phyloP scores from a whole-genome alignment of 1,140 invertebrate species.

The Listronotus bonariensis region DNA sequence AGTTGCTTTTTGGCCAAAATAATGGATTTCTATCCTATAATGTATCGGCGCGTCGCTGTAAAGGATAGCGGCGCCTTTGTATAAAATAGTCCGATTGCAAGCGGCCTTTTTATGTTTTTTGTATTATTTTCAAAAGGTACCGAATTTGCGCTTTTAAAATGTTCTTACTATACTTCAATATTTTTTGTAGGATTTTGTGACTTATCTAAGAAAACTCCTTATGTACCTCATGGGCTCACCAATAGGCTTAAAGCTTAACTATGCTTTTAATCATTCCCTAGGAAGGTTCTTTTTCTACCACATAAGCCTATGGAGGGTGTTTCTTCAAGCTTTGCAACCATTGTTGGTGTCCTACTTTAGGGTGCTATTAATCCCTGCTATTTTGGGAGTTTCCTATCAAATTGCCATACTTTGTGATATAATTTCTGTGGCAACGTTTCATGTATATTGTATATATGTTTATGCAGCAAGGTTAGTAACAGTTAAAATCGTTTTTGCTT shows the following conservation, averaged over 20 bases:
- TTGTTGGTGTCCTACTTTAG: conserved; percentile 61
- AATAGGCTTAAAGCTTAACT: conserved; percentile 90
- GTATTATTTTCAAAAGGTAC: no score
- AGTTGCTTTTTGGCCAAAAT: no score
- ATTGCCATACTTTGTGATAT: conserved; percentile 81
- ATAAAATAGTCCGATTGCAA: no score
- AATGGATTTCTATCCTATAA: no score
- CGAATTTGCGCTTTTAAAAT: no score
- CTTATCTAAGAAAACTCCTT: conserved; percentile 68
- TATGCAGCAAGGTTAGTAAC: conserved; percentile 83
- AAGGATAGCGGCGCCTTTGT: no score
- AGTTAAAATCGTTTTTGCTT: neutral
- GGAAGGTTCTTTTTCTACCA: conserved; percentile 92
- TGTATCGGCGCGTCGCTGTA: no score
- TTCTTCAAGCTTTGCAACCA: conserved; percentile 66
- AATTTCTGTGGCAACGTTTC: conserved; percentile 81
- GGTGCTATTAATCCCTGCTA: conserved; percentile 67
- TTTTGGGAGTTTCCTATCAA: conserved; percentile 76
- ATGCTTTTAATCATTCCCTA: conserved; percentile 81
- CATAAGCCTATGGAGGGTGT: conserved; percentile 88
- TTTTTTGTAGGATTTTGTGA: conserved; percentile 23
- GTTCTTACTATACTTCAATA: no score
- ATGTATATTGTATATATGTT: conserved; percentile 94
- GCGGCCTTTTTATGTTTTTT: no score
- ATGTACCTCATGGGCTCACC: conserved; percentile 89